Base-by-base conservation (phyloP, 2,113 vertebrate genomes). In the Osmerus eperlanus region DNA sequence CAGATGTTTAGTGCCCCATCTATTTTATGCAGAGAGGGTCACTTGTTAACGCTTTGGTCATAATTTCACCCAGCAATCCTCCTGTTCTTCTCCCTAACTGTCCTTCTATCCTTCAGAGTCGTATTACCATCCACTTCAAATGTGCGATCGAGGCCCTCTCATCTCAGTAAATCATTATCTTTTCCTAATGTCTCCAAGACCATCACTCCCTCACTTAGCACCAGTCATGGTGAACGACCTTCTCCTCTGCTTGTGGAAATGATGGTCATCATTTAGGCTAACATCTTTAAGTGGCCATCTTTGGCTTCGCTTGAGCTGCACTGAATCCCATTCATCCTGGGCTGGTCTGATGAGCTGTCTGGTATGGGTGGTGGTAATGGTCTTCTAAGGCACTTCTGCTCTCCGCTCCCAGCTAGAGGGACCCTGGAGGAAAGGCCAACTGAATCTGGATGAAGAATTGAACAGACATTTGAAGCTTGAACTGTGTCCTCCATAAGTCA, bases 231-330 rank as follows among this genome's bases (percentile, higher is more conserved):
- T 25, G 64, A 75, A 77, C 65, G 74, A 25, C 53, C 6, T 58
- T 78, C 67, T 76, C 51, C 62, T 71, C 56, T 55, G 58, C 59
- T 8, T 25, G 5, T 23, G 51, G 21, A 75, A 78, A 71, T 72
- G n/a, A 67, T 52, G 18, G 67, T 63, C 36, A 86, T 83, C 70
- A 74, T 72, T 82, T 79, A 54, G 59, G 67, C 18, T 72, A 76
- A 81, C 82, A 77, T 82, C 64, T 69, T 72, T 61, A 78, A 56
- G 71, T 81, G 70, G 62, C 77, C 32, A 75, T 85, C 54, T 77
- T 53, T 52, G 73, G 13, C 67, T 72, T 65, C 78, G 59, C 23
- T 70, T 25, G 29, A 47, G 52, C 51, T 14, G 56, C 7, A 2
- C 67, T 74, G 64, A 81, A 78, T 72, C 70, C 51, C 78, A 79